Evolutionary conservation across 2,113 vertebrate species (phyloP), one percentile per base, ranked within the genome.

Genomic region (Dendrocopos noguchii): DNA sequence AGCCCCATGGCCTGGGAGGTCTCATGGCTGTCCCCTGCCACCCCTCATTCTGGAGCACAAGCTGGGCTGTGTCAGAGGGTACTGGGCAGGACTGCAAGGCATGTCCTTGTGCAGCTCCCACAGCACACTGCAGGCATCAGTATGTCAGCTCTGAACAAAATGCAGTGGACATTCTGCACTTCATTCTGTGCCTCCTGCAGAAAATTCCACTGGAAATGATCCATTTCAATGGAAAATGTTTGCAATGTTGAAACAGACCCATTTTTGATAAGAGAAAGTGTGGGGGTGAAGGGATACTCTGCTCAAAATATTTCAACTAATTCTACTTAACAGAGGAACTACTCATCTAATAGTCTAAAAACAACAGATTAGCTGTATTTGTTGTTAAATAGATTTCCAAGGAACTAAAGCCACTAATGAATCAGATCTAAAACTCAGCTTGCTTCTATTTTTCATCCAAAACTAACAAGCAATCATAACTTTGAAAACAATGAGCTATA

Each of bases 361-460:
- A 46, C 72, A 94, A 85, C 19, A 76, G 67, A 53, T 94, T 91
- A 71, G 67, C 72, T 94, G 1, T 94, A 85, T 74, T 90, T 90
- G 75, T 83, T 89, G 63, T 88, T 80, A 79, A 84, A 92, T 4
- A 68, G 36, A 57, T 7, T 85, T 88, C 70, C 80, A 90, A 53
- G 60, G 73, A 39, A 80, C 53, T 76, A 88, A 90, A 83, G 36
- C 59, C 61, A 70, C 47, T 72, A 79, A 87, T 31, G 74, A 88
- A 79, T 65, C 36, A 72, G 63, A 71, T 91, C 88, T 72, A 86
- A 84, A 95, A 88, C 25, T 66, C 73, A 90, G 29, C 21, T 93
- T 90, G 66, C 63, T 88, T 94, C 94, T 63, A 76, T 73, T 88
- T 93, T 92, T 90, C 83, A 79, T 93, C 88, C 91, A 87, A 94